Conservation (phyloP, 2,113 vertebrate genomes). For the Oryzias curvinotus region DNA sequence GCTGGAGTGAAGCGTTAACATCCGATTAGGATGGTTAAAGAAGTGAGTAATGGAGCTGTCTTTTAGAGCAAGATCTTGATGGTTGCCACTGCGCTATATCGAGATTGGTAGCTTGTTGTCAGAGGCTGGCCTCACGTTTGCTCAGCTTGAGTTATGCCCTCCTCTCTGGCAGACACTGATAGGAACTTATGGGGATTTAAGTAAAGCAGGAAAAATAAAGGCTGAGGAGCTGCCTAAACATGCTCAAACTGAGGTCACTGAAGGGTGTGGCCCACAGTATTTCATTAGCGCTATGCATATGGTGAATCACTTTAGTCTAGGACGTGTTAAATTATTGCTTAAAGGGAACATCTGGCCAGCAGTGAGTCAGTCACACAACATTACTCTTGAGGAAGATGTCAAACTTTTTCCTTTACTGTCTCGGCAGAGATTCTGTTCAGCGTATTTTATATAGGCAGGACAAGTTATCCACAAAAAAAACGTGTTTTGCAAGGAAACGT, state of each 20-base stretch:
- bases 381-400: background rate
- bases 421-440: background rate
- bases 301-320: background rate
- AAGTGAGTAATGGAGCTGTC: constrained; percentile 57
- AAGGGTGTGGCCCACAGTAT: background rate
- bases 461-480: too few relatives aligned
- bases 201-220: constrained; percentile 7
- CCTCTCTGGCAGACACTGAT: constrained; percentile 29
- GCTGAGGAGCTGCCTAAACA: background rate
- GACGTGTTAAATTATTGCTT: background rate
- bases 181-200: constrained; percentile 1
- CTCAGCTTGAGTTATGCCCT: constrained; percentile 41
- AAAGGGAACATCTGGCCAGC: background rate
- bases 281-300: background rate
- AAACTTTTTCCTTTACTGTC: background rate
- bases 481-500: too few relatives aligned
- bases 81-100: constrained; percentile 12
- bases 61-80: constrained; percentile 41
- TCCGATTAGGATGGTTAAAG: constrained; percentile 45
- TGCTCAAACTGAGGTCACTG: background rate
- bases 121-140: constrained; percentile 30
- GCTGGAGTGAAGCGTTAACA: constrained; percentile 45
- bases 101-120: constrained; percentile 38
- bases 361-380: constrained; percentile 1
- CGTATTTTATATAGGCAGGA: too few relatives aligned